A percentile compares a stretch with the other conserved stretches of the same genome.
Evolutionary conservation across 2,797 vertebrate species (phyloP).

Genomic region (Knipowitschia caucasica): DNA sequence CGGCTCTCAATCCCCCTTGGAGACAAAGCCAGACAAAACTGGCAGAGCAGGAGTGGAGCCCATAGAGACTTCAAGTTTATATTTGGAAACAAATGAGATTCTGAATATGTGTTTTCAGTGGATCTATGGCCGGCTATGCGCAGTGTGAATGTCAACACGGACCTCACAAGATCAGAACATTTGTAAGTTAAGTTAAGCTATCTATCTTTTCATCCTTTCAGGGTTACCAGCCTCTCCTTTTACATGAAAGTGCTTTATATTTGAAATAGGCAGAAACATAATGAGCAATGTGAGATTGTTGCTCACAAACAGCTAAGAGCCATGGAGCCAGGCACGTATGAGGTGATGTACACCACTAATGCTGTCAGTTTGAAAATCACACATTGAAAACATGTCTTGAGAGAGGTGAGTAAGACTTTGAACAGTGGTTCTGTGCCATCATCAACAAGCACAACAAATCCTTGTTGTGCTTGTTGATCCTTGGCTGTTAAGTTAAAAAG

Average conservation of each 20-base stretch:
- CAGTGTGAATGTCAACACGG: slow-evolving; percentile 38
- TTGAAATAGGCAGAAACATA: too few relatives aligned
- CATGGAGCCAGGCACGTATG: too few relatives aligned
- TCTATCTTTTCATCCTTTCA: too few relatives aligned
- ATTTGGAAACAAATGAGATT: slow-evolving; percentile 51
- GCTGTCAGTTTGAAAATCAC: background rate
- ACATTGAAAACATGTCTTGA: background rate
- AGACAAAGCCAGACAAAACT: slow-evolving; percentile 37
- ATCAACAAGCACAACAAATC: slow-evolving; percentile 7
- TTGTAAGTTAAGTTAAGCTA: slow-evolving; percentile 27
- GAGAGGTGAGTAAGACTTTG: background rate
- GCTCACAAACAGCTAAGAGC: too few relatives aligned
- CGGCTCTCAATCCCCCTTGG: slow-evolving; percentile 24
- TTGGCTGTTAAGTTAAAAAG: too few relatives aligned
- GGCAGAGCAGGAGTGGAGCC: slow-evolving; percentile 55
- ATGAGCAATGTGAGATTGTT: too few relatives aligned
- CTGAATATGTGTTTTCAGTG: slow-evolving; percentile 26
- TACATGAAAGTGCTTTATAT: too few relatives aligned
- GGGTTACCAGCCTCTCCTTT: too few relatives aligned
- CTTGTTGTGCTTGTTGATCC: too few relatives aligned
- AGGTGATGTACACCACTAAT: background rate
- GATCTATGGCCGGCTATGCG: slow-evolving; percentile 33
- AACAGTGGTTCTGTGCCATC: slow-evolving; percentile 5
- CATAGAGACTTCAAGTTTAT: slow-evolving; percentile 50
- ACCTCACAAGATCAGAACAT: slow-evolving; percentile 21